phyloP scores from a whole-genome alignment of 2,113 vertebrate species.

The Nycticryphes semicollaris region DNA sequence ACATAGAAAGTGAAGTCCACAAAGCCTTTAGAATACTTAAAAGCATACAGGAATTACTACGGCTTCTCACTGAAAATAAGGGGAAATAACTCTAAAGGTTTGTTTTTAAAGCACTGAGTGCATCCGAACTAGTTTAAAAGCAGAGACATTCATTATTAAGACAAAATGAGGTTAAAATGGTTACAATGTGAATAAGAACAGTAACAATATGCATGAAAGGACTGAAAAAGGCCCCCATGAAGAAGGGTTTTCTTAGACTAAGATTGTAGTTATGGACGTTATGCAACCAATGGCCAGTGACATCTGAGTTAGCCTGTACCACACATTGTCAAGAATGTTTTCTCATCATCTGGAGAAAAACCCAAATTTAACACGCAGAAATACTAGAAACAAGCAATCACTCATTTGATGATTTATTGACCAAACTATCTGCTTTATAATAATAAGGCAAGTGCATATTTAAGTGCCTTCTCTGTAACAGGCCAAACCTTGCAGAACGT shows the following conservation, averaged over 20 bases:
- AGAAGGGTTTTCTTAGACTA: not conserved
- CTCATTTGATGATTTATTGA: not conserved
- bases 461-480: not conserved
- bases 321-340: not conserved
- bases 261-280: not conserved
- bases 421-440: not conserved
- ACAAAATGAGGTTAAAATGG: not conserved
- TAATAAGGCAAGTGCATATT: not conserved
- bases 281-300: not conserved
- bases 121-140: not conserved
- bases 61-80: not conserved
- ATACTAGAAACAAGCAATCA: not conserved
- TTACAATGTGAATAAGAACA: not conserved
- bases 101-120: not conserved
- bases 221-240: not conserved
- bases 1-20: slow-evolving; percentile 47
- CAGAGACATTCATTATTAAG: not conserved
- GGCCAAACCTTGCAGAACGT: not conserved
- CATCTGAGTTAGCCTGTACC: not conserved
- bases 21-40: slow-evolving; percentile 51
- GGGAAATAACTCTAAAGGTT: slow-evolving; percentile 12
- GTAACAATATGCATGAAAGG: not conserved
- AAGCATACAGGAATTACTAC: not conserved
- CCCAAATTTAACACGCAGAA: not conserved
- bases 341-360: not conserved